phyloP scores from a whole-genome alignment of 1,140 invertebrate genomes.

The Halesus radiatus region DNA sequence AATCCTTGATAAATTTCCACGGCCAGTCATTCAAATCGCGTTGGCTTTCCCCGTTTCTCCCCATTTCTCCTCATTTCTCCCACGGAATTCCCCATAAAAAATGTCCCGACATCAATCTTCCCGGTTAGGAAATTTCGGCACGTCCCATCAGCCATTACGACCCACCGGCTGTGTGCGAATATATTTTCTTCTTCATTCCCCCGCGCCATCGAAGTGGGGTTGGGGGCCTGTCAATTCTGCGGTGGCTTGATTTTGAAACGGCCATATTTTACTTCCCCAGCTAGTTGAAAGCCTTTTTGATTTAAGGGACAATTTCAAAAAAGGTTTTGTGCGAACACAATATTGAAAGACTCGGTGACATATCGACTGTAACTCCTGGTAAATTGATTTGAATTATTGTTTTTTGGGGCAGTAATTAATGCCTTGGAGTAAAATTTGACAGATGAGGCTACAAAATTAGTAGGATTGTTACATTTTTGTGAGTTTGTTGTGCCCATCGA shows the following conservation, averaged over 20 bases:
- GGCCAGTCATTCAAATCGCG: conserved; percentile 6
- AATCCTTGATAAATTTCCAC: conserved; percentile 23
- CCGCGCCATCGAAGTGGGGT: not conserved
- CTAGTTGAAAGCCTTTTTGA: not conserved
- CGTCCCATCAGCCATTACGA: conserved; percentile 25
- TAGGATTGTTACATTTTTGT: too few relatives aligned
- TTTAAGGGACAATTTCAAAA: not conserved
- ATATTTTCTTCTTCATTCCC: conserved; percentile 31
- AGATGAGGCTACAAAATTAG: too few relatives aligned
- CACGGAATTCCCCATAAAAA: conserved; percentile 3
- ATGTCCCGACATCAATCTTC: conserved; percentile 18
- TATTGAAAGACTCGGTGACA: too few relatives aligned
- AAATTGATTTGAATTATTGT: too few relatives aligned
- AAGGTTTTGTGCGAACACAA: too few relatives aligned
- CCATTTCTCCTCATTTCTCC: not conserved
- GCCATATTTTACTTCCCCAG: conserved; percentile 2
- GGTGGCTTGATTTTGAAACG: conserved; percentile 10
- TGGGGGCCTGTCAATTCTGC: not conserved
- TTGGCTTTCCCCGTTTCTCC: conserved; percentile 13
- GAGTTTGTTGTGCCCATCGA: too few relatives aligned
- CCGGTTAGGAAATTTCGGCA: conserved; percentile 11
- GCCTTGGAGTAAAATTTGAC: too few relatives aligned
- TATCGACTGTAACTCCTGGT: too few relatives aligned
- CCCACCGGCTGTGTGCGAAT: conserved; percentile 18
- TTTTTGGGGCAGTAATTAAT: too few relatives aligned